Evolutionary conservation across 30 jellyfish, hydroid and myxozoan species (phyloP).

Genomic region (Pseudorhiza aurosa): DNA sequence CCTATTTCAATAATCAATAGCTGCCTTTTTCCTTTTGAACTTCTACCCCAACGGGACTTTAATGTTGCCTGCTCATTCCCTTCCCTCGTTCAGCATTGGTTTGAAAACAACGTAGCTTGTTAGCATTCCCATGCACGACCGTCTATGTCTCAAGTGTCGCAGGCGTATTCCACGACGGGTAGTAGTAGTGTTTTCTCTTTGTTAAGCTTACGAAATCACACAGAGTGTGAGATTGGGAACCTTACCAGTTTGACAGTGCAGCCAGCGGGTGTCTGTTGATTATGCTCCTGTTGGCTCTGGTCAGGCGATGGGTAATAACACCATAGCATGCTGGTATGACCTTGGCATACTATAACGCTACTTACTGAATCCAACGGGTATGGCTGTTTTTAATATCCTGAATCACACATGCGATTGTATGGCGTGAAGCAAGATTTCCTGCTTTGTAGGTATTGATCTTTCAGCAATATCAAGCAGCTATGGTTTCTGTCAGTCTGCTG

Average conservation of each 20-base stretch:
- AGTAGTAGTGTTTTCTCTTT: too few species aligned
- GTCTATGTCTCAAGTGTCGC: too few species aligned
- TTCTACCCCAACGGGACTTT: too few species aligned
- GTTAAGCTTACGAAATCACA: neutral
- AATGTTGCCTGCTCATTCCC: too few species aligned
- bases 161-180: too few species aligned
- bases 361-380: slow-evolving; percentile 25
- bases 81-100: too few species aligned
- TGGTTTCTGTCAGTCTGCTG: neutral
- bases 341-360: slow-evolving; percentile 35
- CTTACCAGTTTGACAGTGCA: slow-evolving; percentile 12
- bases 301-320: slow-evolving; percentile 28
- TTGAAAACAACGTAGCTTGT: too few species aligned
- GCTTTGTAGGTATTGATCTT: slow-evolving; percentile 24
- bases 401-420: neutral
- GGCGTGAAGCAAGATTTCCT: slow-evolving; percentile 44
- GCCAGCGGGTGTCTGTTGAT: slow-evolving; percentile 22
- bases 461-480: neutral
- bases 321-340: slow-evolving; percentile 62
- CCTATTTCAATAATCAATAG: too few species aligned
- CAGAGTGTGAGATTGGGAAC: neutral
- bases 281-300: slow-evolving; percentile 1
- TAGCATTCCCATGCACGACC: too few species aligned
- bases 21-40: too few species aligned
- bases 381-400: slow-evolving; percentile 56